Conservation (phyloP, 2,113 vertebrate species). For the Gopherus flavomarginatus region DNA sequence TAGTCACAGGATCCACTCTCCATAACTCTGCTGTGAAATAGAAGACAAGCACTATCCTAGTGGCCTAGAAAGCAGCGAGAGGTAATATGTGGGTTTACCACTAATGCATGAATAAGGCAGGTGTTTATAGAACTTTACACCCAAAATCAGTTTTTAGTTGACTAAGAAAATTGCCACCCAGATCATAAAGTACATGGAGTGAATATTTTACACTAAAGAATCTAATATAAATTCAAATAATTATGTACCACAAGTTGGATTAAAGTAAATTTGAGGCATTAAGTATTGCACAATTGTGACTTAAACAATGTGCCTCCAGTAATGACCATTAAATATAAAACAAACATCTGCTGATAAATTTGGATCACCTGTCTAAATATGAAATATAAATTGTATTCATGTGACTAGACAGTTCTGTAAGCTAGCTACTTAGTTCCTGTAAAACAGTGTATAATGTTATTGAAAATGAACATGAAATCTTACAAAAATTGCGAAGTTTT, state of each 20-base stretch:
- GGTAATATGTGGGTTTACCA: neutral
- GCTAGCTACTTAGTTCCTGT: neutral
- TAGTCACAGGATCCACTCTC: neutral
- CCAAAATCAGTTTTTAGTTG: neutral
- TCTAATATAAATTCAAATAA: neutral
- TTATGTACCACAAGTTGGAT: fast-evolving
- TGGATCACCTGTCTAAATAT: neutral
- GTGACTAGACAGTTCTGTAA: neutral
- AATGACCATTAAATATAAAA: neutral
- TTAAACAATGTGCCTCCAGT: neutral
- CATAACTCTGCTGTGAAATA: neutral
- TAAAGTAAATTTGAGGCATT: fast-evolving
- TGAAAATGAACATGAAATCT: neutral
- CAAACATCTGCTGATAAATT: neutral
- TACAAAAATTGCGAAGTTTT: neutral
- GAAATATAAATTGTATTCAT: neutral
- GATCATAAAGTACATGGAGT: neutral
- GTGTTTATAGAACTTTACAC: neutral
- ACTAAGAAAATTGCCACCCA: neutral
- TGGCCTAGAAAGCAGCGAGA: neutral
- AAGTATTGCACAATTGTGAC: neutral
- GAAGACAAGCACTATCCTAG: neutral
- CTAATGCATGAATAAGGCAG: neutral
- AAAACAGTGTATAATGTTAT: neutral
- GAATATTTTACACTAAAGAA: neutral